Conservation (phyloP, 2,797 vertebrate species). For the Chiloscyllium punctatum region DNA sequence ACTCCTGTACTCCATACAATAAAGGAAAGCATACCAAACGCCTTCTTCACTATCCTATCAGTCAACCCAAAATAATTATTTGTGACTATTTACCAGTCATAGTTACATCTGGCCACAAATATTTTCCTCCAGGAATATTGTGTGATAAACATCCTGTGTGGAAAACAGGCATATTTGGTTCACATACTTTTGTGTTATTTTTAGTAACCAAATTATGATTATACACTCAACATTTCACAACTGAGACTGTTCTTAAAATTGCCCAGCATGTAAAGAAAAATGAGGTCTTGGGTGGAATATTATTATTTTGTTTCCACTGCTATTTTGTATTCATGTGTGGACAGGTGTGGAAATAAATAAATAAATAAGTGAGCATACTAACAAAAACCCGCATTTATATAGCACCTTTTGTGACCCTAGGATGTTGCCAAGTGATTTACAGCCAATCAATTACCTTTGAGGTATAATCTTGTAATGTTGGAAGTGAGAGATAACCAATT, state of each 20-base stretch:
- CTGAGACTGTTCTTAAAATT: neutral
- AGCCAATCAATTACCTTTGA: neutral
- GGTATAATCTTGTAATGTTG: neutral
- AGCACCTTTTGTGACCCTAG: neutral
- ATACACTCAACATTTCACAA: neutral
- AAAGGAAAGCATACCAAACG: too few relatives aligned
- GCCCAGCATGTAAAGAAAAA: neutral
- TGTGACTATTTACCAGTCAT: slow-evolving; percentile 7
- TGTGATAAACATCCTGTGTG: slow-evolving; percentile 11
- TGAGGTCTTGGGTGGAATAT: neutral
- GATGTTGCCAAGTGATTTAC: neutral
- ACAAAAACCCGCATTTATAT: neutral
- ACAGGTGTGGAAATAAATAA: neutral
- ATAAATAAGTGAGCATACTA: neutral
- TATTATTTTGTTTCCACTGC: neutral
- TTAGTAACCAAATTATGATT: neutral
- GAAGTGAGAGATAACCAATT: too few relatives aligned
- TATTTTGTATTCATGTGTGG: neutral
- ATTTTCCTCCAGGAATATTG: slow-evolving; percentile 1
- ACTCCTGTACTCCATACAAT: too few relatives aligned
- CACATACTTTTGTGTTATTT: neutral
- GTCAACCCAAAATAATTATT: neutral
- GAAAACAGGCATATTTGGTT: slow-evolving; percentile 20
- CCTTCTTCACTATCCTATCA: too few relatives aligned
- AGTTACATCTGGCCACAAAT: neutral